Conservation (phyloP, 1,140 invertebrate genomes). For the Rhizoglyphus robini region DNA sequence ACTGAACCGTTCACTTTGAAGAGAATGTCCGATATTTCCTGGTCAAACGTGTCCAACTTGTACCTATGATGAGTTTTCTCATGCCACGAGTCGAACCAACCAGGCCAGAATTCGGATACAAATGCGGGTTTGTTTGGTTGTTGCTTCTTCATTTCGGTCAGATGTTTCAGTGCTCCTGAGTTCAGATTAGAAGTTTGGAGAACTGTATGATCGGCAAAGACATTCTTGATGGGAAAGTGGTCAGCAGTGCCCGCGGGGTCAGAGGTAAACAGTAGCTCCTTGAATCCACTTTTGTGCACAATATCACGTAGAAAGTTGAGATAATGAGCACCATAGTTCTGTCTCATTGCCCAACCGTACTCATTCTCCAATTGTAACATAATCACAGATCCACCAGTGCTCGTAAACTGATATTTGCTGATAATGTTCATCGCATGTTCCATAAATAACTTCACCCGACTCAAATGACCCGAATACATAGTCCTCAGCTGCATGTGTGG, state of each 20-base stretch:
- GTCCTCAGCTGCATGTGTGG: neutral
- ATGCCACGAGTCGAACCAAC: conserved; percentile 33
- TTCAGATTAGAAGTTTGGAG: conserved; percentile 13
- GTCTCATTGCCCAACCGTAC: conserved; percentile 7
- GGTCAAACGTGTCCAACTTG: conserved; percentile 9
- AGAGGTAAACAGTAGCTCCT: conserved; percentile 3
- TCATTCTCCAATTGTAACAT: conserved; percentile 32
- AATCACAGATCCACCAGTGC: conserved; percentile 34
- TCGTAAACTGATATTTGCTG: neutral
- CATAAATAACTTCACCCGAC: neutral
- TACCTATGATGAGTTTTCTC: conserved; percentile 24
- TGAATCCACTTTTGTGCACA: neutral
- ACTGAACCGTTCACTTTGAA: conserved; percentile 29
- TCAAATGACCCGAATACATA: neutral
- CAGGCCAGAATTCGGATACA: conserved; percentile 35
- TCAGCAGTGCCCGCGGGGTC: neutral
- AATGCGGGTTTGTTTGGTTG: conserved; percentile 30
- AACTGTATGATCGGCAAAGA: too few species aligned
- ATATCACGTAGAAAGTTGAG: neutral
- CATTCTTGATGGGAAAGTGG: neutral
- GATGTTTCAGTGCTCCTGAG: neutral
- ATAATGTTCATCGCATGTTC: neutral
- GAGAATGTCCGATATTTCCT: conserved; percentile 28
- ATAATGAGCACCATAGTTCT: neutral
- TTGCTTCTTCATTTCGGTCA: neutral